Evolutionary conservation across 1,140 invertebrate species (phyloP), one percentile per base, ranked within the genome.

Genomic region (Cataglyphis hispanica): DNA sequence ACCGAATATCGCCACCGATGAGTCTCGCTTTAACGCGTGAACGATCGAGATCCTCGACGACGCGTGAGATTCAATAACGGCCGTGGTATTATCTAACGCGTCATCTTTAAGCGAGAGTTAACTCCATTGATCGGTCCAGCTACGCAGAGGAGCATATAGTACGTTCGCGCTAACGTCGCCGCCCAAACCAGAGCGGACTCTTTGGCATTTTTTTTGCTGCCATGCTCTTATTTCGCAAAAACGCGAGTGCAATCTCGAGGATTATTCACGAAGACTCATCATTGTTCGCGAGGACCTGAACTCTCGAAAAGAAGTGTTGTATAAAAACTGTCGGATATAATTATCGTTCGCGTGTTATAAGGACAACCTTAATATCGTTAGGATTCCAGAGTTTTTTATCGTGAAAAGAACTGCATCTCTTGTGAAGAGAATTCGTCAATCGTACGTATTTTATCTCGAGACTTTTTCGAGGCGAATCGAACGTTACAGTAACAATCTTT

Each of bases 71-170:
- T 7, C 13, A 43, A 40, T 58, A 16, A 76, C 69, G 53, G 11
- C 11, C 22, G 60, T 76, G 43, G 77, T 64, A 84, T 87, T 76
- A 72, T 67, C 46, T 74, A 37, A 56, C 43, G 69, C 43, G 56
- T 90, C 63, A 70, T 84, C 56, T 86, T 5, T 5, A 10, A 61
- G 19, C 61, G 74, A 88, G 84, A 88, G 63, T 84, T 74, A 90
- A 88, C 84, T 80, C 60, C 83, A 90, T 90, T 84, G 89, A 91
- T 90, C 89, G 89, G 86, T 90, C 89, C 89, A 88, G 86, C 72
- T 34, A 10, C 53, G 76, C 63, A 43, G 43, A n/a, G 37, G 34
- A 25, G 53, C 37, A 53, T 46, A 80, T 46, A 80, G 46, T 67
- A 46, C 60, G 50, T 80, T 83, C 53, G 67, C n/a, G 67, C 34